Evolutionary conservation across 2,888 invertebrate species (phyloP), one percentile per base, ranked within the genome.

Genomic region (Hybos culiciformis): DNA sequence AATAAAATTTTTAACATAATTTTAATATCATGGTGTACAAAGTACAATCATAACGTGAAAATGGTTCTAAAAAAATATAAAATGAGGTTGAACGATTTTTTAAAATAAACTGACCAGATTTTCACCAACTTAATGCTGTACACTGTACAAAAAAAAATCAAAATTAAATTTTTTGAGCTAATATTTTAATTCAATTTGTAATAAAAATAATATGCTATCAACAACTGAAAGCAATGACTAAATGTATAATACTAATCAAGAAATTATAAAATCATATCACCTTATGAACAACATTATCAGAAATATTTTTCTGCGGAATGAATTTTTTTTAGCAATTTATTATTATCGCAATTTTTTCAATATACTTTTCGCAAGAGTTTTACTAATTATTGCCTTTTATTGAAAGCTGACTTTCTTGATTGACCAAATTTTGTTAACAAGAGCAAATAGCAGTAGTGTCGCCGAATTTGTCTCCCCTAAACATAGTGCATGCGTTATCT

Each of bases 381-480:
- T 12, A 29, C 6, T n/a, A 29, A 29, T 29, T 12, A 29, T 36
- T 24, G 42, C 15, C 12, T 37, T 37, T 37, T 23, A 43, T 20
- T 26, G 41, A 37, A 11, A 33, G n/a, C 24, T 43, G 38, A 23
- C 18, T 38, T 15, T 38, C 33, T 37, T 32, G 19, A 37, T 24
- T 21, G 42, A 19, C 38, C 37, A 38, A 24, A 39, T 34, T 39
- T 39, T 33, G 33, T 43, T 43, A 18, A 43, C 33, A 17, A 39
- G 20, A 7, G 31, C 20, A 32, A 42, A 42, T 15, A 42, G 23
- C 31, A 29, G 31, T 42, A 31, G 31, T 42, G 37, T 42, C 31
- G 32, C 37, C 37, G 31, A 29, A 42, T 42, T 42, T 31, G 42
- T 42, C 17, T 24, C 41, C 23, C 23, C 17, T 17, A 34, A 24